These are phyloP conservation scores for Temnothorax longispinosus DNA, from an alignment of 1,140 invertebrate species.

Conservation along the genomic window DNA sequence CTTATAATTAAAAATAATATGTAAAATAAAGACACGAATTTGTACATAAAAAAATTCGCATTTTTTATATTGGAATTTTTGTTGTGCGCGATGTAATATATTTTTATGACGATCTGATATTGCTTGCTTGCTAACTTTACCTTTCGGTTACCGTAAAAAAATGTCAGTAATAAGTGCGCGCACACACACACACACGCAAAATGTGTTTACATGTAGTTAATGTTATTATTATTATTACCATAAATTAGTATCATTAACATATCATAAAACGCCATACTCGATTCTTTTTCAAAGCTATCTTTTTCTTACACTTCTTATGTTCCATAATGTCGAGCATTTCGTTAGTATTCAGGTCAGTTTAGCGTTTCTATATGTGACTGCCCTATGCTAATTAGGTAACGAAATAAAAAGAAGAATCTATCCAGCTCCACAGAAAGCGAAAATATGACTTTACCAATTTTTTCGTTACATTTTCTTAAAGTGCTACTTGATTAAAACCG, in stretches of 20 bases:
- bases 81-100: not conserved
- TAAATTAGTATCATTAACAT: slow-evolving; percentile 3
- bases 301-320: slow-evolving; percentile 15
- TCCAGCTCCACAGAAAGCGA: too few species aligned
- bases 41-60: not conserved
- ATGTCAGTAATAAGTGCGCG: not conserved
- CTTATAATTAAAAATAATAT: slow-evolving; percentile 11
- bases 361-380: not conserved
- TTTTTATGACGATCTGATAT: slow-evolving; percentile 66
- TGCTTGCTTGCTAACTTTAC: slow-evolving; percentile 51
- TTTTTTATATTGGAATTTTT: slow-evolving; percentile 15
- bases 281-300: not conserved
- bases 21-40: not conserved
- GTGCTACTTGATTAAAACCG: not conserved
- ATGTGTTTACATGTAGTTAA: not conserved
- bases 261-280: slow-evolving; percentile 37
- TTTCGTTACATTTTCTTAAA: slow-evolving; percentile 12
- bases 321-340: slow-evolving; percentile 37
- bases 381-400: not conserved
- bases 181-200: not conserved
- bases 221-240: slow-evolving; percentile 34
- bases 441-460: not conserved
- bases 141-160: not conserved
- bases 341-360: slow-evolving; percentile 16
- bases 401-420: not conserved